Conservation (phyloP, 2,113 vertebrate genomes). For the Limnothrissa miodon region DNA sequence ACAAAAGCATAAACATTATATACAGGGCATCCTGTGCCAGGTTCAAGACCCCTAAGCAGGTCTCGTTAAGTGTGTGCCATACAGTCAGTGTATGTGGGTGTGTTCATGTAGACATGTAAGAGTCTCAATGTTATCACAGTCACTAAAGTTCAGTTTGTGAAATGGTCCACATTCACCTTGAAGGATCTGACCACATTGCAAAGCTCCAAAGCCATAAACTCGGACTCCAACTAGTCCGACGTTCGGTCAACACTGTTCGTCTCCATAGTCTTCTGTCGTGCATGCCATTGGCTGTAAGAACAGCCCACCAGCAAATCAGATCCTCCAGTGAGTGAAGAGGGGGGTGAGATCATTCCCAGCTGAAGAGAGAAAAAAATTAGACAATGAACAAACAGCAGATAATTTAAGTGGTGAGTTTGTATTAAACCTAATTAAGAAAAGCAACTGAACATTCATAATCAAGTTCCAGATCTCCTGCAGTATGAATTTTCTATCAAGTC, state of each 20-base stretch:
- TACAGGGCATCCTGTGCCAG: constrained; percentile 39
- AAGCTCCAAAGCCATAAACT: neutral
- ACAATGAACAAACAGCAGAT: neutral
- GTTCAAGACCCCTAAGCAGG: neutral
- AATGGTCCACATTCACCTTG: constrained; percentile 16
- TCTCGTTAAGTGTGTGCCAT: neutral
- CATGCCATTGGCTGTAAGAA: neutral
- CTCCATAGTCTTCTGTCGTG: neutral
- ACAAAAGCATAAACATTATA: constrained; percentile 47
- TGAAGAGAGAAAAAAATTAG: neutral
- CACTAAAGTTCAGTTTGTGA: constrained; percentile 9
- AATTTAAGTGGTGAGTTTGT: neutral
- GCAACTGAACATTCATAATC: neutral
- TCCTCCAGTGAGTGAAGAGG: constrained; percentile 4
- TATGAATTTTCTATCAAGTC: neutral
- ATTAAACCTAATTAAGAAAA: neutral
- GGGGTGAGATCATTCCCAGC: neutral
- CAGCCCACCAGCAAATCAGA: neutral
- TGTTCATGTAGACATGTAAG: neutral
- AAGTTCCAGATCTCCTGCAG: neutral
- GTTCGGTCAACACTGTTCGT: neutral
- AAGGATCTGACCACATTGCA: constrained; percentile 14
- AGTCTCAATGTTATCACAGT: neutral
- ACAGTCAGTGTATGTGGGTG: neutral
- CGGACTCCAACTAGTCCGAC: neutral